phyloP scores from a whole-genome alignment of 92 coral and sea anemone genomes.

The Palythoa caribaeorum region DNA sequence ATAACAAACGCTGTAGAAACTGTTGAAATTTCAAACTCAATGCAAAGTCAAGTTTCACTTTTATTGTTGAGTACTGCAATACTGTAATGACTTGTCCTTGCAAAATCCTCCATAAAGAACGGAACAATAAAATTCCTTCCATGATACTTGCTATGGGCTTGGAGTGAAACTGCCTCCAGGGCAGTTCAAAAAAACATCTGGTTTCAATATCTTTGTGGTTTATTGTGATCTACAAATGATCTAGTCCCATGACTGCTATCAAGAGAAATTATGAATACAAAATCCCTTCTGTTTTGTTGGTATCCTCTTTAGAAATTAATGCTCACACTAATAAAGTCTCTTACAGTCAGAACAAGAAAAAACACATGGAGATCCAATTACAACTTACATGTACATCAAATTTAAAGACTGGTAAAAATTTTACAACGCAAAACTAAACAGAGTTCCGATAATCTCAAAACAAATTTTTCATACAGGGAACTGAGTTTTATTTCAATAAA shows the following conservation, averaged over 20 bases:
- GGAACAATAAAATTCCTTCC: neutral
- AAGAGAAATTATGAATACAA: neutral
- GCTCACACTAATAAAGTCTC: neutral
- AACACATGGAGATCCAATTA: slow-evolving; percentile 6
- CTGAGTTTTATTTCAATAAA: neutral
- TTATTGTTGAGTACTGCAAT: neutral
- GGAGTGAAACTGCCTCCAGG: slow-evolving; percentile 28
- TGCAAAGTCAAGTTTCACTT: neutral
- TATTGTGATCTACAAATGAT: neutral
- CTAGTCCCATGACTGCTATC: slow-evolving; percentile 2
- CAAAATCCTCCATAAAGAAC: neutral
- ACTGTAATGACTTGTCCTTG: neutral
- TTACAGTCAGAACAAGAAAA: neutral
- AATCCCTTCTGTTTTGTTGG: neutral
- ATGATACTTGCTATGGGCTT: slow-evolving; percentile 1
- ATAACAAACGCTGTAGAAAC: neutral
- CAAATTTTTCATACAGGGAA: neutral
- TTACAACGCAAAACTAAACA: neutral
- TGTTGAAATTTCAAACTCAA: neutral
- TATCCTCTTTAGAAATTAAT: neutral
- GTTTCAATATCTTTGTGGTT: slow-evolving; percentile 25
- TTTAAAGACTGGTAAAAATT: neutral
- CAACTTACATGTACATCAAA: neutral
- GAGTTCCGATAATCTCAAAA: neutral
- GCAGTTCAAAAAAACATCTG: slow-evolving; percentile 38